A percentile compares a stretch with the other conserved stretches of the same genome.
phyloP scores from a whole-genome alignment of 2,113 vertebrate genomes.

The Canis aureus region DNA sequence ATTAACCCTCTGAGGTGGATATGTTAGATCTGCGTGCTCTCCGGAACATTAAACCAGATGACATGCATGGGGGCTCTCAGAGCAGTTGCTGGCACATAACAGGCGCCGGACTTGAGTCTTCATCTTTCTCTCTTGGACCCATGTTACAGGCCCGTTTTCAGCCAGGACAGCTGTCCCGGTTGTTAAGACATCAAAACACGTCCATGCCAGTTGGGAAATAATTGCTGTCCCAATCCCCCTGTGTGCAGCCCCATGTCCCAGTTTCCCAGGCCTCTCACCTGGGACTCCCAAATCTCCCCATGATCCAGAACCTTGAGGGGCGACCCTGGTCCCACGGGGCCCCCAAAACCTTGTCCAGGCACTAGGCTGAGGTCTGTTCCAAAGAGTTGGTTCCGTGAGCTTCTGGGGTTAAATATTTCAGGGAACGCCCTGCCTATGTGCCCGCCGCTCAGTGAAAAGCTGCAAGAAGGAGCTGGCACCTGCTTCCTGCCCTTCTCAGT shows the following conservation, averaged over 20 bases:
- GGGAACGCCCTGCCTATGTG: neutral
- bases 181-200: neutral
- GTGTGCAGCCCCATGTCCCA: fast-evolving
- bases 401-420: neutral
- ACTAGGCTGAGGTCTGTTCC: too few species aligned
- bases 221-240: neutral
- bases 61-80: fast-evolving
- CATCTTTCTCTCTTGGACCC: neutral
- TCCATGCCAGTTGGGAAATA: neutral
- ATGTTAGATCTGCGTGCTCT: neutral
- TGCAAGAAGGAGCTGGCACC: fast-evolving
- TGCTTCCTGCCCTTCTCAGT: neutral
- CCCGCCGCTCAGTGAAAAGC: neutral
- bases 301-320: neutral
- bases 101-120: neutral
- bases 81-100: neutral
- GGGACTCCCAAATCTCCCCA: neutral
- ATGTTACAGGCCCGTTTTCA: fast-evolving
- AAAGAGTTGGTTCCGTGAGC: neutral
- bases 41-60: too few species aligned
- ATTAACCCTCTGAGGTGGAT: too few species aligned
- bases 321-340: fast-evolving
- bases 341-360: neutral
- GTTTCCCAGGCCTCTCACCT: neutral
- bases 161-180: neutral